Conservation (phyloP, 2,113 vertebrate genomes). For the Peromyscus maniculatus region DNA sequence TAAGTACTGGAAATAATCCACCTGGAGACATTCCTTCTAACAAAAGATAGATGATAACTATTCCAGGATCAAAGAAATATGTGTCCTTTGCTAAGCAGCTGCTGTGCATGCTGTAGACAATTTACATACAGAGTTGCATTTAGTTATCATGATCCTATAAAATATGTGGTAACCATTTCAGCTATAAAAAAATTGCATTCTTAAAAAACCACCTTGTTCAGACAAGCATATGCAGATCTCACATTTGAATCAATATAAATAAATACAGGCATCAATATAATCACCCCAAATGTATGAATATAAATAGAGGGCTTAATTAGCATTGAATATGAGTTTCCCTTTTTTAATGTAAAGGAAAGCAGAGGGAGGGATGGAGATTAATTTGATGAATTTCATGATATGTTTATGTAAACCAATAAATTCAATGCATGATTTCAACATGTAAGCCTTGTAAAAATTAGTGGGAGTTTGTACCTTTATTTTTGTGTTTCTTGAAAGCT, state of each 20-base stretch:
- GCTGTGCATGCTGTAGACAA: background rate
- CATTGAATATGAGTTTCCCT: background rate
- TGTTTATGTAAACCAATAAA: constrained; percentile 1
- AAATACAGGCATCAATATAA: background rate
- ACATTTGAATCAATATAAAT: background rate
- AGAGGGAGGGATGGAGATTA: background rate
- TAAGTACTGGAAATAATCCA: background rate
- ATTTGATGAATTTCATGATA: background rate
- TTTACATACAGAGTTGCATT: constrained; percentile 20
- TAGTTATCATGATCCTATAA: background rate
- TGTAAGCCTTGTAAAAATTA: background rate
- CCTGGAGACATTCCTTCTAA: background rate
- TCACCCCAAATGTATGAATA: background rate
- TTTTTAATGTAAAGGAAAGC: background rate
- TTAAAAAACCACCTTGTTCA: background rate
- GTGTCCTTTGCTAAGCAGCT: constrained; percentile 19
- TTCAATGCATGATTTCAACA: background rate
- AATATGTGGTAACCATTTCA: background rate
- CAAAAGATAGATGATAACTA: background rate
- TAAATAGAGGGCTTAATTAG: background rate
- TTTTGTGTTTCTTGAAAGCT: background rate
- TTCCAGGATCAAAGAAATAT: background rate
- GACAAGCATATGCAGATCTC: background rate
- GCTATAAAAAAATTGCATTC: background rate
- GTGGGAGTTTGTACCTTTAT: background rate